These are phyloP conservation scores for Microtus pennsylvanicus DNA, from an alignment of 2,113 vertebrate genomes.

Conservation along the genomic window DNA sequence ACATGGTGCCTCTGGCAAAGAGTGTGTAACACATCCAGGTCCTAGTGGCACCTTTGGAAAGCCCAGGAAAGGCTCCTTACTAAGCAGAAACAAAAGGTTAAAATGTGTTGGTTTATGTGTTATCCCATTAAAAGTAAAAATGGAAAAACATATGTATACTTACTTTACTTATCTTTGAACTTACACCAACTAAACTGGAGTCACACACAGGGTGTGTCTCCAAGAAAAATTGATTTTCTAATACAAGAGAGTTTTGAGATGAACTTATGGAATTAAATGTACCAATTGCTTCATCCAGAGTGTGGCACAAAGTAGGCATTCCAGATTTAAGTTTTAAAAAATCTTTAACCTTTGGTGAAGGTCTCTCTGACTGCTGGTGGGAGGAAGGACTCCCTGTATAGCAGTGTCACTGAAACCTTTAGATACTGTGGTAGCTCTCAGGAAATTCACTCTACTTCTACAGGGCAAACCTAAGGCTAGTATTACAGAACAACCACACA, in stretches of 20 bases:
- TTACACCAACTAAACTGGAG: background rate
- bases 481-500: background rate
- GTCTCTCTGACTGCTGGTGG: background rate
- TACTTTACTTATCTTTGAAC: background rate
- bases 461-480: no score
- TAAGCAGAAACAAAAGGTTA: background rate
- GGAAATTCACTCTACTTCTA: background rate
- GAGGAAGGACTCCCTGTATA: background rate
- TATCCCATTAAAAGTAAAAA: background rate
- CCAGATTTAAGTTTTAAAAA: background rate
- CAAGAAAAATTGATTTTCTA: conserved; percentile 14
- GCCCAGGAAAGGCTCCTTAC: background rate
- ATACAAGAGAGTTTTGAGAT: conserved; percentile 10
- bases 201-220: background rate
- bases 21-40: background rate
- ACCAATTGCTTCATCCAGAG: background rate
- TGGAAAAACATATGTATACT: background rate
- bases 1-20: background rate
- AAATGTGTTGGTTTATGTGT: background rate
- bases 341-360: background rate
- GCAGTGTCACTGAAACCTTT: background rate
- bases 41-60: background rate
- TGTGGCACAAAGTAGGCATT: background rate
- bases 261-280: conserved; percentile 1
- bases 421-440: background rate